A percentile compares a stretch with the other conserved stretches of the same genome.
phyloP scores from a whole-genome alignment of 2,888 invertebrate species.

The Mythimna ferrago region DNA sequence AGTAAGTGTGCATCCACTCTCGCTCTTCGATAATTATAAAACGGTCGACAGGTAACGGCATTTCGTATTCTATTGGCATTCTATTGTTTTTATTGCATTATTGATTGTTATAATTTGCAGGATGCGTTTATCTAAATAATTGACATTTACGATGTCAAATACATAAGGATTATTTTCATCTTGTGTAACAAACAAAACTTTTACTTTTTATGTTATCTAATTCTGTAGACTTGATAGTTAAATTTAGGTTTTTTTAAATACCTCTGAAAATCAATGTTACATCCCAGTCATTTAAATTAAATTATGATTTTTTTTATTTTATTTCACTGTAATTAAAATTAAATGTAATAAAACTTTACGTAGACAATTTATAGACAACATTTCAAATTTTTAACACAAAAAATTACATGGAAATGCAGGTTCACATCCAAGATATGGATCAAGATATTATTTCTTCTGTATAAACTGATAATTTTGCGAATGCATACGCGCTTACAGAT shows the following conservation, averaged over 20 bases:
- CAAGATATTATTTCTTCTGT: conserved; percentile 37
- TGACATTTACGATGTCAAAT: background rate
- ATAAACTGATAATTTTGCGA: conserved; percentile 49
- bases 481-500: conserved; percentile 25
- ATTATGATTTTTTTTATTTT: no score
- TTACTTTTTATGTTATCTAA: background rate
- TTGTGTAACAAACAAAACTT: background rate
- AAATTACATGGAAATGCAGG: background rate
- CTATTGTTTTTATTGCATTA: conserved; percentile 53
- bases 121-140: conserved; percentile 20
- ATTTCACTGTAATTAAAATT: background rate
- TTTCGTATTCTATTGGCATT: conserved; percentile 63
- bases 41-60: conserved; percentile 72
- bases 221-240: background rate
- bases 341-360: background rate
- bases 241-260: background rate
- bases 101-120: conserved; percentile 20
- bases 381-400: background rate
- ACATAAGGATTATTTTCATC: background rate
- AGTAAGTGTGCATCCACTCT: conserved; percentile 76
- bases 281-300: background rate
- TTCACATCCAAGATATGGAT: conserved; percentile 18
- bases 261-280: background rate
- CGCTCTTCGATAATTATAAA: conserved; percentile 75
- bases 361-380: background rate